Base-by-base conservation (phyloP, 2,797 vertebrate species). In the Smutsia gigantea region DNA sequence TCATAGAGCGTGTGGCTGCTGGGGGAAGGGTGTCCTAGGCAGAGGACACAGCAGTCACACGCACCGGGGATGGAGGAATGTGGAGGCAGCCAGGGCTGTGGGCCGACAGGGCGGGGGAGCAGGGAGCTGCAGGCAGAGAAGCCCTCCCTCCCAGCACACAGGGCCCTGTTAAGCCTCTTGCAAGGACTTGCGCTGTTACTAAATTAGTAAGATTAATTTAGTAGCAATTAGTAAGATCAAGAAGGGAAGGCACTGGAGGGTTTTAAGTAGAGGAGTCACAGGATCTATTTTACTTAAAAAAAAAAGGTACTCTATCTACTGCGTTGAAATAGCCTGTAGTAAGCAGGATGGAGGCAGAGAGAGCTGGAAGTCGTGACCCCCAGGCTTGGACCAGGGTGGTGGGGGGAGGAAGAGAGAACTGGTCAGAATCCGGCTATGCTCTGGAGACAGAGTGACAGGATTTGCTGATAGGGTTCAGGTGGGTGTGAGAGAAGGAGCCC, bases 1-100 rank as follows among this genome's bases (percentile, higher is more conserved):
- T 3, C 0, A 2, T 39, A 5, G 0, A 21, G 2, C 3, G 1
- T 2, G 21, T 42, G 72, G 17, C 29, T 61, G 25, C 27, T 5
- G 4, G 13, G 57, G n/a, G 64, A 17, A 51, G 42, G 46, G 34
- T 9, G 31, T 31, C 37, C 34, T 1, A 29, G n/a, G 49, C 19
- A 25, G 25, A 49, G 25, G 25, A 13, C 42, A 51, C 34, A 25
- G 78, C 23, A 42, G 18, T 34, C 18, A 12, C 0, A 8, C 2
- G 10, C 37, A 42, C 17, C 4, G 2, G n/a, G 49, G 72, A 7
- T 51, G 49, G 55, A 18, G 29, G 2, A 0, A 1, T 15, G 59
- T 7, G 18, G 9, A 11, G 31, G 63, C 2, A 34, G 23, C 31
- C 34, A n/a, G 42, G 34, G 46, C n/a, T 7, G 1, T 4, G 55